phyloP scores from a whole-genome alignment of 2,797 vertebrate species.

The Pachyuromys duprasi region DNA sequence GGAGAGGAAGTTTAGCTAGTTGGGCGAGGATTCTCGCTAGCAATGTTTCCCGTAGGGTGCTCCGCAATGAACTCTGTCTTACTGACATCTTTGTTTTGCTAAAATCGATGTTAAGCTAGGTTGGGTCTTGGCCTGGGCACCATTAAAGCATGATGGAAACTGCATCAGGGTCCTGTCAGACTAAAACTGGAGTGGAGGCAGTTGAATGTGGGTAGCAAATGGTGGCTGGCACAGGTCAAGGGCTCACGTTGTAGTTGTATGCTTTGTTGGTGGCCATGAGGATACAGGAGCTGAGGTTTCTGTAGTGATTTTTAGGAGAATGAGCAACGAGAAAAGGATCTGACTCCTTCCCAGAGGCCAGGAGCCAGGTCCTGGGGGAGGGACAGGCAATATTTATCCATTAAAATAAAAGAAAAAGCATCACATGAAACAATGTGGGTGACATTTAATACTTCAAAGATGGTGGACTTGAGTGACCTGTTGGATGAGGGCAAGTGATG shows the following conservation, averaged over 20 bases:
- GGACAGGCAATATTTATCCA: neutral
- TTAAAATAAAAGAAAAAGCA: slow-evolving; percentile 53
- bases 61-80: neutral
- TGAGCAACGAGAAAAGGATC: neutral
- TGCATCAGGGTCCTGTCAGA: neutral
- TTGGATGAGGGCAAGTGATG: neutral
- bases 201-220: neutral
- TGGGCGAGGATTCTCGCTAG: neutral
- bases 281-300: neutral
- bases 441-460: slow-evolving; percentile 3
- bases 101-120: neutral
- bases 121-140: neutral
- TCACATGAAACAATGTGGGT: neutral
- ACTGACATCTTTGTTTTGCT: neutral
- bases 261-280: neutral
- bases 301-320: neutral
- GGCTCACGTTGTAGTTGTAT: neutral
- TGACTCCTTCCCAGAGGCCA: neutral
- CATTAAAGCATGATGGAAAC: neutral
- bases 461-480: slow-evolving; percentile 24
- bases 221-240: neutral
- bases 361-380: neutral
- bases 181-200: neutral
- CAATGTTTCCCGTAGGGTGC: neutral
- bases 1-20: neutral